These are phyloP conservation scores for Muraenolepis orangiensis DNA, from an alignment of 2,797 vertebrate genomes.

Conservation along the genomic window DNA sequence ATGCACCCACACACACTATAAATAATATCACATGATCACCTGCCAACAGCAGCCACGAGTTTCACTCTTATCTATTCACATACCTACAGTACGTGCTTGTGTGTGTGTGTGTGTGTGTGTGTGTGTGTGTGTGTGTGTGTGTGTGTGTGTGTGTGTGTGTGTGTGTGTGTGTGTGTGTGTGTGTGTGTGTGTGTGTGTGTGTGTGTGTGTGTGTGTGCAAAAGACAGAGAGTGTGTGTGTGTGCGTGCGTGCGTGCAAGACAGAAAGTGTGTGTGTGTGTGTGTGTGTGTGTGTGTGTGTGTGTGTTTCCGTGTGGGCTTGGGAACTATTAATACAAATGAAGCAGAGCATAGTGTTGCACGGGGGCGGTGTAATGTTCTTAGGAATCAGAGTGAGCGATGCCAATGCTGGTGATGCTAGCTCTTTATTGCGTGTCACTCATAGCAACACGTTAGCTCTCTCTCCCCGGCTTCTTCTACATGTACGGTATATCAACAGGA, in stretches of 20 bases:
- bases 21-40: conserved; percentile 39
- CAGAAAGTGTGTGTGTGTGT: too few relatives aligned
- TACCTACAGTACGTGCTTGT: neutral
- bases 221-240: too few relatives aligned
- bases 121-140: too few relatives aligned
- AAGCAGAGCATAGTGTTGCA: neutral
- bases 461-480: too few relatives aligned
- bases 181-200: neutral
- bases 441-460: too few relatives aligned
- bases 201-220: neutral
- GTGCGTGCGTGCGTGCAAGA: too few relatives aligned
- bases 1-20: conserved; percentile 20
- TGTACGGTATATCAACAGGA: too few relatives aligned
- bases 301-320: neutral
- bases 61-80: conserved; percentile 17
- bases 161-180: neutral
- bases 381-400: too few relatives aligned
- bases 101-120: neutral
- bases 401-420: too few relatives aligned
- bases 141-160: neutral
- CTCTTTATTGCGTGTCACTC: too few relatives aligned
- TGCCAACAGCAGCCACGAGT: conserved; percentile 36
- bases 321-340: neutral
- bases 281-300: neutral
- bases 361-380: neutral